Base-by-base conservation (phyloP, 2,113 vertebrate genomes). In the Sinocyclocheilus rhinocerous region DNA sequence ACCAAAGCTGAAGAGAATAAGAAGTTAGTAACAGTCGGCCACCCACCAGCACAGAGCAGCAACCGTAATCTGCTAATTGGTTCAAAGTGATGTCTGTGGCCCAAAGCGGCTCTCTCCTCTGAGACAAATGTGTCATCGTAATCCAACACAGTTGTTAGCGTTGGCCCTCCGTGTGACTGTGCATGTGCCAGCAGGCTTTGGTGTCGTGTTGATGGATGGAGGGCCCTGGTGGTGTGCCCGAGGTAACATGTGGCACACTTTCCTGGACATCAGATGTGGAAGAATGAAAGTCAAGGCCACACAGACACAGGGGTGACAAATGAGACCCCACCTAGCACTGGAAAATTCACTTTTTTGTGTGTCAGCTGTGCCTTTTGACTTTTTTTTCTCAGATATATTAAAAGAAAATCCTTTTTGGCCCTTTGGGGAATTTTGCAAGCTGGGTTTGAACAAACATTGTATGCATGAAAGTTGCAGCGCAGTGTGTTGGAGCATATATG, bases 81-180 rank as follows among this genome's bases (percentile, higher is more conserved):
- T 73, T 75, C 79, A 76, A 63, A 83, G 85, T 63, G 45, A 75
- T 29, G 79, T 67, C 86, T 72, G 80, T 26, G n/a, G 84, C 86
- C 80, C 81, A 29, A 70, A 29, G 70, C 36, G 29, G 69, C 61
- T 87, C 85, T 20, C 84, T 81, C 82, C 72, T 76, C 69, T 18
- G 61, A 87, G 80, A 85, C 67, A 76, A 75, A 87, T 36, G 65
- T 85, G 84, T 87, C 88, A 87, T 76, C 75, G 45, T 85, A 85
- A 87, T 89, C 86, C 88, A 84, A 84, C 80, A 36, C 85, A 57
- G 78, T 87, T 89, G 80, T 85, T 87, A 81, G 86, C 69, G 26
- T 89, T 85, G 88, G 88, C 81, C 85, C 69, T 50, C 39, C 2
- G 22, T 65, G 26, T 24, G 57, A 12, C 76, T 76, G 76, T 24